Evolutionary conservation across 1,140 invertebrate genomes (phyloP), one percentile per base, ranked within the genome.

Genomic region (Drosophila leontia): DNA sequence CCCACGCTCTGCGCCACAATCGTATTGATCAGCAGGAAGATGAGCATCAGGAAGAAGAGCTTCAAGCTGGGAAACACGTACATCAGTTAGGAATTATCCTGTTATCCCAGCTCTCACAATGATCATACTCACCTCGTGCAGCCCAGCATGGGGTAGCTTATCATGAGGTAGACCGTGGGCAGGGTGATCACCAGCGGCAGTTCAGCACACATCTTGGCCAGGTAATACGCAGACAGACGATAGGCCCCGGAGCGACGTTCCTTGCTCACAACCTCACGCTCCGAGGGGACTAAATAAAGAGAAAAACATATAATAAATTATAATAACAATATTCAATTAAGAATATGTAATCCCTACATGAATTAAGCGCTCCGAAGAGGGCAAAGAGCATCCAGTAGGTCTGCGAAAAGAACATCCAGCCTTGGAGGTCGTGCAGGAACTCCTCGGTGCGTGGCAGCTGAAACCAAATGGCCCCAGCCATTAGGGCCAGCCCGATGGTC

Each of bases 321-420:
- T 9, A 1, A 41, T n/a, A 11, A 4, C 19, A 6, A 39, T 39
- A 15, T 4, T 7, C 12, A 29, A n/a, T 3, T 7, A 1, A 39
- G 5, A 17, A 8, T 17, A 8, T 17, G 1, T n/a, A 15, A 37
- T 9, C 91, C 93, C 91, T 78, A 94, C 94, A 94, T 92, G 96
- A 96, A 82, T 96, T 95, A 17, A 97, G 94, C 60, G 97, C 96
- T 79, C 96, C 96, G 87, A 97, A 97, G 63, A 97, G 94, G 15
- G 96, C 95, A 92, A 97, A 97, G 34, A 97, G 94, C 96, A 97
- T 97, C 97, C 96, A 97, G 86, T 97, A 97, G 29, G 96, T 97
- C 29, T 96, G 96, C 23, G 96, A 96, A 93, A 97, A 97, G 91
- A 97, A 97, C 95, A 97, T 96, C 96, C 96, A 97, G 45, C 97